These are phyloP conservation scores for Thomomys bottae DNA, from an alignment of 2,113 vertebrate species.

Conservation along the genomic window DNA sequence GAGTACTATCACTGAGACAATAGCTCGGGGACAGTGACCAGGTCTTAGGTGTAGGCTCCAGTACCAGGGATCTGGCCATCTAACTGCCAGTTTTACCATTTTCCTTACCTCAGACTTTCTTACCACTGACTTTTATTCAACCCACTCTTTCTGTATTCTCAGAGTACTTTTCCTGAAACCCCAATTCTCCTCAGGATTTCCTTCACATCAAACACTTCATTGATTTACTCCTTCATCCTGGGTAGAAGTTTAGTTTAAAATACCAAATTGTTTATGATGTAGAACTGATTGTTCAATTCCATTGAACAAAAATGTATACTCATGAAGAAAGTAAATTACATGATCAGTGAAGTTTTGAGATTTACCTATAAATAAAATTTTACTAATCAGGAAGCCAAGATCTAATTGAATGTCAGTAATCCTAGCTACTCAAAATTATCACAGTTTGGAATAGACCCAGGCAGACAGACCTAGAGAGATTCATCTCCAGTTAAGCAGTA, in stretches of 20 bases:
- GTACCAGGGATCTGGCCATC: too few relatives aligned
- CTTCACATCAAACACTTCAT: background rate
- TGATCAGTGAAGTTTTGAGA: constrained; percentile 13
- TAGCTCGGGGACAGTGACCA: too few relatives aligned
- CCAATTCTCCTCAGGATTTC: background rate
- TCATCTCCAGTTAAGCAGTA: too few relatives aligned
- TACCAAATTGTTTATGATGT: background rate
- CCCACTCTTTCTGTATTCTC: background rate
- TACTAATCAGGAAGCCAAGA: background rate
- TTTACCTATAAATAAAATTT: constrained; percentile 32
- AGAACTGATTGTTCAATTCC: background rate
- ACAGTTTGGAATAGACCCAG: too few relatives aligned
- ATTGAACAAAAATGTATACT: background rate
- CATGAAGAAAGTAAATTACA: constrained; percentile 14
- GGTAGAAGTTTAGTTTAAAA: background rate
- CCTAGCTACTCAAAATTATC: too few relatives aligned
- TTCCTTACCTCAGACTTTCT: background rate
- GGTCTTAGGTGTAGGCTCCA: too few relatives aligned
- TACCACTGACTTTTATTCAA: background rate
- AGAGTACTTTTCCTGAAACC: constrained; percentile 19
- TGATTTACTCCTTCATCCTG: constrained; percentile 1
- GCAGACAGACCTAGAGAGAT: too few relatives aligned
- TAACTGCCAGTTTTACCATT: background rate
- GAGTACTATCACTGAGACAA: too few relatives aligned
- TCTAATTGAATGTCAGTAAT: too few relatives aligned